Percentiles rank a stretch among this genome's conserved stretches.
These are phyloP conservation scores for Mesorhabditis belari DNA, from an alignment of 2,888 invertebrate genomes.

Conservation along the genomic window DNA sequence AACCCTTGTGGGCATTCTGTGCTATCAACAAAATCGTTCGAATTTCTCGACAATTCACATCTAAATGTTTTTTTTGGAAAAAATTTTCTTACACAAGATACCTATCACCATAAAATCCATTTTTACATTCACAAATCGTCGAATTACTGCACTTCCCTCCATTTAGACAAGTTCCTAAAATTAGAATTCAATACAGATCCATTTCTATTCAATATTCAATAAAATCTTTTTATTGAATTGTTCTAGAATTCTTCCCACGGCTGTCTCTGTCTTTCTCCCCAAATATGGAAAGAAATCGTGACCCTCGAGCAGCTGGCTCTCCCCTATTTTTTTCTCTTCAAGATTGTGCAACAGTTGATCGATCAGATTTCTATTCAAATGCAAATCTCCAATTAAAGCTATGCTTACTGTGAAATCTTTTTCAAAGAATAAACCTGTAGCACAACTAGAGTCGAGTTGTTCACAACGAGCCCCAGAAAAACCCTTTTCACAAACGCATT, in stretches of 20 bases:
- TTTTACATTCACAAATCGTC: slow-evolving; percentile 75
- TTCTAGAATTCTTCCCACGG: no score
- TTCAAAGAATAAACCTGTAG: not conserved
- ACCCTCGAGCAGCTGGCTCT: not conserved
- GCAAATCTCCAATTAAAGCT: not conserved
- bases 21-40: no score
- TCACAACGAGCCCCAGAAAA: not conserved
- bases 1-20: no score
- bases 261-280: no score
- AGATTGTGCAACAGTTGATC: not conserved
- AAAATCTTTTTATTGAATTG: no score
- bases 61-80: no score
- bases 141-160: not conserved
- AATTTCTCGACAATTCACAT: no score
- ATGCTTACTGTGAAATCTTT: not conserved
- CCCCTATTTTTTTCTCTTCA: no score
- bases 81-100: no score
- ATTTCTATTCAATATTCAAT: not conserved
- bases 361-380: no score
- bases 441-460: not conserved
- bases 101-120: slow-evolving; percentile 79
- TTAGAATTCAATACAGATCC: not conserved
- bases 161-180: not conserved
- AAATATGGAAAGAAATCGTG: not conserved
- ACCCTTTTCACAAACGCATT: not conserved